A percentile compares a stretch with the other conserved stretches of the same genome.
Conservation (phyloP, 1,140 invertebrate species). For the Lucilia cuprina region DNA sequence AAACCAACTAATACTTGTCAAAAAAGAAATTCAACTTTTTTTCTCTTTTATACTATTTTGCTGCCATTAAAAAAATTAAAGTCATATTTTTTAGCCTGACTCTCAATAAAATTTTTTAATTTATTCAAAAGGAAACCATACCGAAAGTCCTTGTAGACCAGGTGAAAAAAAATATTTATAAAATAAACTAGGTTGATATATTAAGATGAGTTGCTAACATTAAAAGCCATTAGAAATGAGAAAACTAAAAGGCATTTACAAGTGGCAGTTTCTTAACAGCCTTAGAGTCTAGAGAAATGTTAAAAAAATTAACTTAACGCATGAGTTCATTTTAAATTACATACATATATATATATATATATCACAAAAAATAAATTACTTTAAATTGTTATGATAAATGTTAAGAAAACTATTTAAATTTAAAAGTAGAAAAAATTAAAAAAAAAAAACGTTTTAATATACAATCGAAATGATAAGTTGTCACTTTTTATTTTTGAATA, state of each 20-base stretch:
- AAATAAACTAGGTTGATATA: neutral
- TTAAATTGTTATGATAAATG: neutral
- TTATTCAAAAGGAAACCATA: neutral
- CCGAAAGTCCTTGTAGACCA: neutral
- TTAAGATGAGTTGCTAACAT: neutral
- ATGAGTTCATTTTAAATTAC: neutral
- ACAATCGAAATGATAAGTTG: too few species aligned
- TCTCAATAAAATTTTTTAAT: neutral
- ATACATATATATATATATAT: neutral
- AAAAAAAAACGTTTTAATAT: neutral
- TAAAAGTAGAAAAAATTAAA: neutral
- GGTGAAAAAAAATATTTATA: neutral
- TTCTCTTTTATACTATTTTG: neutral
- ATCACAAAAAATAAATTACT: neutral
- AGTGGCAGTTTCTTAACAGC: neutral
- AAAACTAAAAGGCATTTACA: neutral
- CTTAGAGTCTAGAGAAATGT: neutral
- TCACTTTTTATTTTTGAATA: neutral
- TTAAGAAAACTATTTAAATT: too few species aligned
- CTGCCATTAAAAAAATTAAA: neutral
- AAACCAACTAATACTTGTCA: too few species aligned
- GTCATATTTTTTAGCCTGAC: neutral
- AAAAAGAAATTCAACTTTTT: too few species aligned
- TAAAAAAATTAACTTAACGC: neutral
- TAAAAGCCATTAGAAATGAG: neutral